These are phyloP conservation scores for Erebia palarica DNA, from an alignment of 2,888 invertebrate genomes.

Conservation along the genomic window DNA sequence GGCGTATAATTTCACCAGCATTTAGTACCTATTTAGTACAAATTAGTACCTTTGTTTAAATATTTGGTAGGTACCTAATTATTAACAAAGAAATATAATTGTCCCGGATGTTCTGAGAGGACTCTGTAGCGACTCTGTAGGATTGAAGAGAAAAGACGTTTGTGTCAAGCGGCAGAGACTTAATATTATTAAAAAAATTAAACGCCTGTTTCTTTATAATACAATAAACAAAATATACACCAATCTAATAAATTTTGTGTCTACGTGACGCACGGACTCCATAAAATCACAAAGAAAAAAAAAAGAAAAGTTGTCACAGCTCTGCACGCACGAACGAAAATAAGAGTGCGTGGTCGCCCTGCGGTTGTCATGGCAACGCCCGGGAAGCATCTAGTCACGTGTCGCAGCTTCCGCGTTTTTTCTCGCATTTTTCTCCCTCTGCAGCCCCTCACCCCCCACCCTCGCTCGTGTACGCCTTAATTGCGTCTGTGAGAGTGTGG, in stretches of 20 bases:
- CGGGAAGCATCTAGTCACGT: conserved; percentile 81
- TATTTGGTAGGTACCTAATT: too few species aligned
- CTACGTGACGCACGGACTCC: neutral
- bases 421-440: conserved; percentile 48
- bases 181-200: neutral
- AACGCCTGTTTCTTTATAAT: neutral
- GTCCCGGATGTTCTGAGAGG: too few species aligned
- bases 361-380: conserved; percentile 72
- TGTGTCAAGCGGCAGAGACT: neutral
- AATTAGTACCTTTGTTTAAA: too few species aligned
- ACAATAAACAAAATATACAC: neutral
- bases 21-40: too few species aligned
- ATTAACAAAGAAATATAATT: too few species aligned
- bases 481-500: conserved; percentile 83
- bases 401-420: conserved; percentile 78
- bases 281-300: conserved; percentile 8
- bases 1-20: too few species aligned
- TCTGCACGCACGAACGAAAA: conserved; percentile 41
- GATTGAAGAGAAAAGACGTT: too few species aligned
- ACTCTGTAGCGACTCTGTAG: too few species aligned
- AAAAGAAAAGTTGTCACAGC: conserved; percentile 25
- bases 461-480: conserved; percentile 76
- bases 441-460: conserved; percentile 54
- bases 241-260: conserved; percentile 2
- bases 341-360: conserved; percentile 46